Evolutionary conservation across 1,140 invertebrate genomes (phyloP).

Genomic region (Cherax quadricarinatus): DNA sequence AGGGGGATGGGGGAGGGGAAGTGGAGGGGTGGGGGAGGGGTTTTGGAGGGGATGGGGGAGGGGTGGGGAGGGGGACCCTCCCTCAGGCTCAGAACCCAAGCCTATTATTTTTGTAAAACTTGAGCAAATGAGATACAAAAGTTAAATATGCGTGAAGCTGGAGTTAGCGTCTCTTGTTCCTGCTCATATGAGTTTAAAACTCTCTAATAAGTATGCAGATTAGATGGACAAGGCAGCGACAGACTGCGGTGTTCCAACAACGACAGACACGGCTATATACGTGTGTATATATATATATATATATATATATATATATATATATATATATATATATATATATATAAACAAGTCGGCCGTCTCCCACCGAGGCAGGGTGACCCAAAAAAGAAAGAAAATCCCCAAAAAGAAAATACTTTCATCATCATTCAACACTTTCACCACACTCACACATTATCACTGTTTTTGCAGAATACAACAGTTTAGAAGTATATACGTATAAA

Average conservation of each 20-base stretch:
- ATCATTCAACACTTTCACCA: too few relatives aligned
- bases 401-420: too few relatives aligned
- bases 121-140: slow-evolving; percentile 55
- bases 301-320: too few relatives aligned
- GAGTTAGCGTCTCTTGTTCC: slow-evolving; percentile 56
- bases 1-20: not conserved
- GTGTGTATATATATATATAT: too few relatives aligned
- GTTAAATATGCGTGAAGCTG: slow-evolving; percentile 50
- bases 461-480: too few relatives aligned
- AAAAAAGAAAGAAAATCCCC: too few relatives aligned
- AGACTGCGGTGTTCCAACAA: not conserved
- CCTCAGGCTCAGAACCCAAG: not conserved
- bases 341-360: too few relatives aligned
- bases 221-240: slow-evolving; percentile 36
- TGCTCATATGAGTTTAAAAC: slow-evolving; percentile 64
- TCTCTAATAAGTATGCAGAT: slow-evolving; percentile 56
- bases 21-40: not conserved
- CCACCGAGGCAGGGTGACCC: too few relatives aligned
- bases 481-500: too few relatives aligned
- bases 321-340: too few relatives aligned
- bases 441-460: too few relatives aligned
- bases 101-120: slow-evolving; percentile 44
- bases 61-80: not conserved
- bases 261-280: not conserved
- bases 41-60: not conserved